These are phyloP conservation scores for Sinocyclocheilus maitianheensis DNA, from an alignment of 2,113 vertebrate genomes.

Conservation along the genomic window DNA sequence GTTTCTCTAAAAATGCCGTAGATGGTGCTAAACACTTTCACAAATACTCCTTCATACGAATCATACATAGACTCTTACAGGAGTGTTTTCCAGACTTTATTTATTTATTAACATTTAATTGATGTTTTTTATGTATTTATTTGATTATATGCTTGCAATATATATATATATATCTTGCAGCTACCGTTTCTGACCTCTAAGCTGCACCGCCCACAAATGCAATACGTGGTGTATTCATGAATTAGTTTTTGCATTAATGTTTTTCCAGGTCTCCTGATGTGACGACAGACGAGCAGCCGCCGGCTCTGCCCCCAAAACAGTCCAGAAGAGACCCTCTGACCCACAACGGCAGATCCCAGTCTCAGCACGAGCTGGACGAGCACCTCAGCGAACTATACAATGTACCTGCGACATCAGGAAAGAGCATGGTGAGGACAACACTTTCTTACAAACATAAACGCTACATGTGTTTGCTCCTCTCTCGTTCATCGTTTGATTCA, in stretches of 20 bases:
- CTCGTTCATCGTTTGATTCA: background rate
- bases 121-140: background rate
- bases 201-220: background rate
- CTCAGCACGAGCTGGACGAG: slow-evolving; percentile 91
- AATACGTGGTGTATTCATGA: background rate
- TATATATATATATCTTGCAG: background rate
- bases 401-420: slow-evolving; percentile 83
- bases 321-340: slow-evolving; percentile 89
- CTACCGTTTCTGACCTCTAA: background rate
- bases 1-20: background rate
- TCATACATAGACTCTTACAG: background rate
- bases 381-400: slow-evolving; percentile 89
- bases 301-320: slow-evolving; percentile 95
- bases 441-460: background rate
- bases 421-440: slow-evolving; percentile 83
- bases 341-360: slow-evolving; percentile 89
- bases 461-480: background rate
- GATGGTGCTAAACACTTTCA: slow-evolving; percentile 8
- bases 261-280: slow-evolving; percentile 86
- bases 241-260: background rate
- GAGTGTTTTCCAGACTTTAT: background rate
- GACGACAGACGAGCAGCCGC: slow-evolving; percentile 85
- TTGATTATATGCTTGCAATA: too few relatives aligned
- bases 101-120: background rate
- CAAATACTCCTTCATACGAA: background rate